Base-by-base conservation (phyloP, 2,797 vertebrate genomes). In the Psittacula derbiana region DNA sequence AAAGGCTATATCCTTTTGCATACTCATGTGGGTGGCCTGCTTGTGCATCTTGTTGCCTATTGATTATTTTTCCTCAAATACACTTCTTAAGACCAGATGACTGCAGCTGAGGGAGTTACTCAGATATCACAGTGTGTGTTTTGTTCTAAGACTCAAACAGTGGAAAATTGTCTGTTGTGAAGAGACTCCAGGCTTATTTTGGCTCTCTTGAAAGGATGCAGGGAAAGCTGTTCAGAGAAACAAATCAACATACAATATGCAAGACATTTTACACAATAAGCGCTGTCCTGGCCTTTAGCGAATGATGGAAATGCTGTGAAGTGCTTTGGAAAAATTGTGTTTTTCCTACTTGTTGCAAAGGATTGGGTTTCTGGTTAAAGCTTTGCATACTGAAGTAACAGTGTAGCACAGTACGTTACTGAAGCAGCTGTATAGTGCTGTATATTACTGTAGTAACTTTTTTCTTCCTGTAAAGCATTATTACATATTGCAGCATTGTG, bases 1-100 rank as follows among this genome's bases (percentile, higher is more conserved):
- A 58, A 23, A 2, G 12, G 2, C 6, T 10, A 19, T 19, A 31
- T 0, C 55, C 40, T 36, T 41, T 36, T 21, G 50, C 30, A 1
- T 24, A 12, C 50, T 40, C 7, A 0, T 7, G 44, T 70, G 70
- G 64, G 80, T 75, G 64, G 50, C 31, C 50, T 62, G n/a, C 67
- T 64, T 2, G 1, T 25, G 4, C 30, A 24, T 46, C 53, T 43
- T 49, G 46, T 53, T 71, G 81, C 36, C 46, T 64, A 8, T 58
- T 70, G 28, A 47, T 75, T 65, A 33, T 65, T 62, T 55, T 55
- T 69, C 44, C n/a, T 69, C 74, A 52, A 52, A 75, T 64, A 24
- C 23, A 7, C 43, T 75, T 57, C 43, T 71, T 49, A 9, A 72
- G 70, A 46, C 17, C 47, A n/a, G 17, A 41, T 41, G 31, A 47